Evolutionary conservation across 1,140 invertebrate genomes (phyloP).

Genomic region (Danaus melanippus): DNA sequence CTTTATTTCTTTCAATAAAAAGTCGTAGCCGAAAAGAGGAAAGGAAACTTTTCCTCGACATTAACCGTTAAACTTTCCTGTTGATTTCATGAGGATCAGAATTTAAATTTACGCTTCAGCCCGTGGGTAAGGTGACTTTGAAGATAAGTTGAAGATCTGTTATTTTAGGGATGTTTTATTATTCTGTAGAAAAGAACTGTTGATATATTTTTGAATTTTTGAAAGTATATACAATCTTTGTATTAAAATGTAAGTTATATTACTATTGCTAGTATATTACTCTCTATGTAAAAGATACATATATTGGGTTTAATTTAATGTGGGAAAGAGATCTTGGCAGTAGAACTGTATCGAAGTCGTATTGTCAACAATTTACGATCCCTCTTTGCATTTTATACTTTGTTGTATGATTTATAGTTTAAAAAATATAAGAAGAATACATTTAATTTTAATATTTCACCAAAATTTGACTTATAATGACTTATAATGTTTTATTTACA

Average conservation of each 20-base stretch:
- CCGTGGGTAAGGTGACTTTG: slow-evolving; percentile 8
- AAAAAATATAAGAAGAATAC: slow-evolving; percentile 4
- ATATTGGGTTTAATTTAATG: slow-evolving; percentile 26
- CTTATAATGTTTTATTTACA: too few species aligned
- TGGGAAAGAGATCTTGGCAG: slow-evolving; percentile 20
- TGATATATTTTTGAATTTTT: too few species aligned
- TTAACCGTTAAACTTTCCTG: slow-evolving; percentile 18
- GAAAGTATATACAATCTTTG: too few species aligned
- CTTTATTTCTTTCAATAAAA: slow-evolving; percentile 15
- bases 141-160: too few species aligned
- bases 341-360: slow-evolving; percentile 20
- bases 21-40: neutral
- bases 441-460: neutral
- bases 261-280: too few species aligned
- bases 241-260: too few species aligned
- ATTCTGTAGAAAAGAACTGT: too few species aligned
- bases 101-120: slow-evolving; percentile 16
- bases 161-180: too few species aligned
- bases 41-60: slow-evolving; percentile 8
- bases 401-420: slow-evolving; percentile 17
- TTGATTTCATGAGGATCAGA: slow-evolving; percentile 21
- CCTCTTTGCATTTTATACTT: slow-evolving; percentile 12
- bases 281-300: slow-evolving; percentile 18
- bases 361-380: slow-evolving; percentile 21
- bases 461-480: too few species aligned